Evolutionary conservation across 2,888 invertebrate species (phyloP), one percentile per base, ranked within the genome.

Genomic region (Euplagia quadripunctaria): DNA sequence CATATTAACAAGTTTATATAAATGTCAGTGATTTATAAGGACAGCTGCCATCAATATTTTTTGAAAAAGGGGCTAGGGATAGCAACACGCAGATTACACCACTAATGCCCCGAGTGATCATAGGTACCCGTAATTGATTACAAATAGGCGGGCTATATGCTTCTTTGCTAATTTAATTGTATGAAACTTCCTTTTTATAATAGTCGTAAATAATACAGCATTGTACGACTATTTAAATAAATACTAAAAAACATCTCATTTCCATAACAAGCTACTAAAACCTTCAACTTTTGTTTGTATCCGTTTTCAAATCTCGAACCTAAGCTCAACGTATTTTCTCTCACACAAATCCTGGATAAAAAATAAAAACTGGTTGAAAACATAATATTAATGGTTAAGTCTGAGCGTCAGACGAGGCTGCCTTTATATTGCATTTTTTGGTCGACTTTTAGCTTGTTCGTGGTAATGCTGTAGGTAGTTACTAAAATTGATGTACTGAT

Each of bases 381-480:
- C 73, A 76, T 73, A 43, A 76, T 75, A 75, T 70, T 46, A 71
- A 58, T 64, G 65, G 65, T 72, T 9, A 61, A 63, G 64, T 64
- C 31, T 51, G 46, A 52, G 17, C 41, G 52, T 67, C n/a, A 42
- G 67, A 41, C 49, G 17, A 52, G 20, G 49, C 17, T 76, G 69
- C 64, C 68, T 73, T 63, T 68, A 52, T 66, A 51, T 68, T 77
- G 79, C 78, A 79, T 68, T 31, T 31, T 79, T 79, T 78, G 68
- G 17, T 20, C 0, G 16, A 52, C 31, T n/a, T 42, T 31, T 41
- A 14, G 11, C 61, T 61, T 20, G 14, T 12, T 14, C 31, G 31
- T 61, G 31, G 31, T 31, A 61, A 61, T 5, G 5, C 11, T 20
- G 12, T 12, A 61, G 31, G 12, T 52, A 17, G 1, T 52, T 17